Evolutionary conservation across 2,113 vertebrate genomes (phyloP).

Genomic region (Leptodactylus fuscus): DNA sequence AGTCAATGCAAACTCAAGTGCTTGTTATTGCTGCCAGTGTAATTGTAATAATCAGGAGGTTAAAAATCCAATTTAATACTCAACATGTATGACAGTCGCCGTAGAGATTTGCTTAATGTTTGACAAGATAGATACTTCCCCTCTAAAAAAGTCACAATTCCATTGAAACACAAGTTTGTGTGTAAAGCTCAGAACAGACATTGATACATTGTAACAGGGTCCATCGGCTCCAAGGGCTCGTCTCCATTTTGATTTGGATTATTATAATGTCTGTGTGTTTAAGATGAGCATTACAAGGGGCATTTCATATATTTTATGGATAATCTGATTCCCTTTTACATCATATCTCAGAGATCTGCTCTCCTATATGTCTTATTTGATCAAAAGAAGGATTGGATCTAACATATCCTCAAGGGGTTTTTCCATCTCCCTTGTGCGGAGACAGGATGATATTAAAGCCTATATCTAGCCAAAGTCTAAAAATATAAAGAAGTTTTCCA

Average conservation of each 20-base stretch:
- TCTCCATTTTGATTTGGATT: background rate
- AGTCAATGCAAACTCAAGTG: conserved; percentile 47
- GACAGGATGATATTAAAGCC: no score
- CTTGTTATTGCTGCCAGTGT: conserved; percentile 35
- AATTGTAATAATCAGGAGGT: conserved; percentile 50
- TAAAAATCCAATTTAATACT: conserved; percentile 43
- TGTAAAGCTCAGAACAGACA: background rate
- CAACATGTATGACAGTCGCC: conserved; percentile 8
- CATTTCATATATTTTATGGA: no score
- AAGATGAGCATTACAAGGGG: background rate
- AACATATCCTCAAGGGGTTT: no score
- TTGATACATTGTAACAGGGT: background rate
- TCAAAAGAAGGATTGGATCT: no score
- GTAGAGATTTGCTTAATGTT: conserved; percentile 7
- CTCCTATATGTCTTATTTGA: no score
- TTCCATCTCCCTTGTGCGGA: no score
- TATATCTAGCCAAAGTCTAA: no score
- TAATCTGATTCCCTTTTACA: background rate
- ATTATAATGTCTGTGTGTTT: background rate
- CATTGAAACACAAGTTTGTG: background rate
- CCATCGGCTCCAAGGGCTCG: background rate
- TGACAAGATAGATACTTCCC: conserved; percentile 14
- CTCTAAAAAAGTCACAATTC: background rate
- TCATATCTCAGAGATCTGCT: no score
- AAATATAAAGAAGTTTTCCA: no score